A percentile compares a stretch with the other conserved stretches of the same genome.
phyloP scores from a whole-genome alignment of 2,888 invertebrate genomes.

The Tetrapedia diversipes region DNA sequence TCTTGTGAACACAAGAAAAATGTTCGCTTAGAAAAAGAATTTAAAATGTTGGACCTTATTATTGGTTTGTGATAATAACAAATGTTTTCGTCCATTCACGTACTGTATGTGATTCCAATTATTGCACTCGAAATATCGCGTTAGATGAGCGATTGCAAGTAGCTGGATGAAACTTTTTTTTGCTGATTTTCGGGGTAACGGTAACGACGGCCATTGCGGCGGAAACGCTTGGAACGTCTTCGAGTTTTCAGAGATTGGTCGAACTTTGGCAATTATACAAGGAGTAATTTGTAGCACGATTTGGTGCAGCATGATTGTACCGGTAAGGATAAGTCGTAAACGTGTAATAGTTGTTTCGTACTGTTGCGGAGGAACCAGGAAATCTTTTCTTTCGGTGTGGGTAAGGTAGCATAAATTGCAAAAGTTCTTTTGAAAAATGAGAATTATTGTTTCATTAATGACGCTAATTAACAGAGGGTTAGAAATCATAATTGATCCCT shows the following conservation, averaged over 20 bases:
- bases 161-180: not conserved
- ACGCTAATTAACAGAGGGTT: no score
- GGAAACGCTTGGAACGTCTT: not conserved
- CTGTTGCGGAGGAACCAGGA: not conserved
- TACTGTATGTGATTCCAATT: no score
- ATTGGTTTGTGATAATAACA: no score
- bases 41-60: no score
- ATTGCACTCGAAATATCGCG: not conserved
- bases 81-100: no score
- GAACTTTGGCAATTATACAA: conserved; percentile 12
- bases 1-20: no score
- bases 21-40: no score
- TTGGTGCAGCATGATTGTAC: not conserved
- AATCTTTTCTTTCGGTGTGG: not conserved
- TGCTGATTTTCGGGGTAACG: not conserved
- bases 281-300: not conserved
- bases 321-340: conserved; percentile 1
- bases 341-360: not conserved
- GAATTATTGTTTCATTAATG: no score
- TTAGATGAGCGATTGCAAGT: not conserved
- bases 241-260: not conserved
- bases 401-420: not conserved
- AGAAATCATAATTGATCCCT: not conserved
- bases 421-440: not conserved
- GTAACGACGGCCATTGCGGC: no score